Evolutionary conservation across 2,888 invertebrate genomes (phyloP), one percentile per base, ranked within the genome.

Genomic region (Caenorhabditis imperialis): DNA sequence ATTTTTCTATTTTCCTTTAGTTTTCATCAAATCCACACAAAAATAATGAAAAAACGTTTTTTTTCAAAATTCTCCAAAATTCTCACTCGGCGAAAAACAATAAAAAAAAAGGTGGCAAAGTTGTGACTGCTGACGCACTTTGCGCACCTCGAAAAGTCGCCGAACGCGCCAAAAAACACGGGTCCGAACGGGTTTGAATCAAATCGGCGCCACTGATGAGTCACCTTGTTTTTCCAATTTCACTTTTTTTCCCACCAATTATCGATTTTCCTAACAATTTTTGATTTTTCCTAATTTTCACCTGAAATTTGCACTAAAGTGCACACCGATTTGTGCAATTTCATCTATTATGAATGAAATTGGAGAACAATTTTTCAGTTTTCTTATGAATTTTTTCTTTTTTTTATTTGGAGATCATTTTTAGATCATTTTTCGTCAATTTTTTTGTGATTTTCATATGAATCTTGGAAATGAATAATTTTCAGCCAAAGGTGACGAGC

Each of bases 401-500:
- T 25, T 50, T 35, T 37, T 23, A 35, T 44, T 7, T 61, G 14
- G 12, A 22, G n/a, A 18, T 25, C 12, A n/a, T 25, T 3, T 18
- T 50, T 33, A 16, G 10, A 30, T 30, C 30, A 30, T 10, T 10
- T 10, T 30, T 40, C 5, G 10, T 30, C 10, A 7, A 6, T 10
- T 30, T 30, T 30, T 30, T 30, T 10, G 6, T 30, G 30, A 6
- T 40, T 14, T 40, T 40, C 14, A 16, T 8, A 8, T 14, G 40
- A 14, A 16, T 40, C 40, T 16, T 16, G n/a, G 5, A 5, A 18
- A 16, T 40, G 14, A 14, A 40, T 40, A 47, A n/a, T 48, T 53
- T 67, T 27, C 70, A 63, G 63, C 63, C 55, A 57, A 54, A 67
- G 57, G 67, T 51, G 67, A 65, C 47, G 63, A 57, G 44, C 57